Evolutionary conservation across 2,888 invertebrate genomes (phyloP), one percentile per base, ranked within the genome.

Genomic region (Chrysotoxum bicinctum): DNA sequence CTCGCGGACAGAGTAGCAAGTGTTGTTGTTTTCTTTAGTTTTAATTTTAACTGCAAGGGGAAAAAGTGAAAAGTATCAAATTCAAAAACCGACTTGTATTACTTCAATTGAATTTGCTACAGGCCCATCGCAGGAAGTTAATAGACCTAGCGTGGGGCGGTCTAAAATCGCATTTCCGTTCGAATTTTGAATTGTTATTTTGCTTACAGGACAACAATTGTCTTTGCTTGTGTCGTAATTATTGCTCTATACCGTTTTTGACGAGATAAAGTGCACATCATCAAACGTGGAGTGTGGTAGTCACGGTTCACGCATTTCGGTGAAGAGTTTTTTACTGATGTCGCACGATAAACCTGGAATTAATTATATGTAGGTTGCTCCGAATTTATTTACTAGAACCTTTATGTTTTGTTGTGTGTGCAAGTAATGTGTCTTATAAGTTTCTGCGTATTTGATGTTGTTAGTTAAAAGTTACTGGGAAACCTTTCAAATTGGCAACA

Each of bases 331-430:
- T 68, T 50, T 50, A 14, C 30, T 7, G 2, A 12, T 77, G 52
- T 19, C 68, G 21, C 66, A 78, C 64, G 79, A 83, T 75, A 58
- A 83, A 58, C 83, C 74, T 79, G 79, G 74, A 74, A 83, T 79
- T 75, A 74, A 83, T 79, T 79, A 16, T 12, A 21, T 48, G 6
- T 48, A 74, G 32, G 10, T 68, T 30, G 37, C 45, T 64, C 32
- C 60, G 35, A 43, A n/a, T 12, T 6, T 10, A 19, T n/a, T 10
- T n/a, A 26, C 9, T 8, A 52, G 52, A 16, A 8, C 52, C 26
- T 52, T 16, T 9, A 9, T 30, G n/a, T 30, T 30, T 37, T 37
- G 5, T 37, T 40, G 1, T 35, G 1, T 30, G 26, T 16, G 8
- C n/a, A 52, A 52, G 26, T 52, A 2, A 14, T 37, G 37, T 37